These are phyloP conservation scores for Eupeodes latifasciatus DNA, from an alignment of 2,888 invertebrate genomes.

Conservation along the genomic window DNA sequence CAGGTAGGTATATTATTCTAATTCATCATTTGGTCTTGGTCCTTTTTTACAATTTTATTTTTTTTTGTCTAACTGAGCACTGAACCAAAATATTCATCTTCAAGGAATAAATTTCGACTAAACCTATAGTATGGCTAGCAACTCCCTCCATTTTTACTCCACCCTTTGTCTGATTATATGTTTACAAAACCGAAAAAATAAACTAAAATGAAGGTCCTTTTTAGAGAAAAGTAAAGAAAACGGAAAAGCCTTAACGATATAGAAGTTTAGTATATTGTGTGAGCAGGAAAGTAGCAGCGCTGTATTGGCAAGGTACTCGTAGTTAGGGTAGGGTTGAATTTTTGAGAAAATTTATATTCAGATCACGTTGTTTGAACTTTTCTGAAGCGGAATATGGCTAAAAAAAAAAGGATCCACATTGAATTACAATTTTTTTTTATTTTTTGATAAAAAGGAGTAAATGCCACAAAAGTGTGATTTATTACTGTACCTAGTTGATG, in stretches of 20 bases:
- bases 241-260: conserved; percentile 32
- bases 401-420: conserved; percentile 7
- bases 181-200: background rate
- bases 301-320: too few relatives aligned
- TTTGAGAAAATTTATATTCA: conserved; percentile 23
- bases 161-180: conserved; percentile 14
- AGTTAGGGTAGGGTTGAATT: background rate
- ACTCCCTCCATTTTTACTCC: background rate
- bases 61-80: background rate
- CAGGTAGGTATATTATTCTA: background rate
- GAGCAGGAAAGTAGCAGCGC: background rate
- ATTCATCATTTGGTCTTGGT: conserved; percentile 16
- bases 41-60: background rate
- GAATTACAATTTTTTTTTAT: conserved; percentile 10
- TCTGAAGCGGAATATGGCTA: conserved; percentile 20
- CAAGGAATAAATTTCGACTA: conserved; percentile 19
- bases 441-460: conserved; percentile 24
- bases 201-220: background rate
- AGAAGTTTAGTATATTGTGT: conserved; percentile 15
- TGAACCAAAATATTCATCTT: conserved; percentile 24
- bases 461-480: conserved; percentile 40
- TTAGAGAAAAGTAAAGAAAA: conserved; percentile 22
- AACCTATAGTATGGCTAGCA: background rate
- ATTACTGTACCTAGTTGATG: conserved; percentile 20
- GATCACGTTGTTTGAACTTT: conserved; percentile 37